These are phyloP conservation scores for Ectemnius continuus DNA, from an alignment of 2,888 invertebrate species.

Conservation along the genomic window DNA sequence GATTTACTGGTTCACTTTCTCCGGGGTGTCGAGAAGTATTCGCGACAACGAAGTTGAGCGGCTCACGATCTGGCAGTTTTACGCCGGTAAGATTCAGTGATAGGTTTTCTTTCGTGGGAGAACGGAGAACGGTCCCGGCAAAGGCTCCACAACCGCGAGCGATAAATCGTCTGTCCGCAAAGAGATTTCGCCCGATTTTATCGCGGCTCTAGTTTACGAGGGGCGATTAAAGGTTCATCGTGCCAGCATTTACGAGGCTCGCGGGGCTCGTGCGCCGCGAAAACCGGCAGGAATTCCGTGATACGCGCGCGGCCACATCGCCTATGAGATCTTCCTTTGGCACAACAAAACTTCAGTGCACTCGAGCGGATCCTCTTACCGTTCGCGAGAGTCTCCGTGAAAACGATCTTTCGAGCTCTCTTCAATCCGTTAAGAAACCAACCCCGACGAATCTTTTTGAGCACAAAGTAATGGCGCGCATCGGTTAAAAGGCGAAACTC, in stretches of 20 bases:
- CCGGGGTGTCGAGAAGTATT: too few relatives aligned
- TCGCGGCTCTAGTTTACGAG: constrained; percentile 3
- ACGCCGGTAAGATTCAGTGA: too few relatives aligned
- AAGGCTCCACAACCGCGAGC: background rate
- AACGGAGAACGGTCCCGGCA: too few relatives aligned
- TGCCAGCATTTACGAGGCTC: constrained; percentile 2
- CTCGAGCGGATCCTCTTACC: background rate
- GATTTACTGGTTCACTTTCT: too few relatives aligned
- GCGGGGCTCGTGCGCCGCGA: constrained; percentile 1
- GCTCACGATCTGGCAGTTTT: too few relatives aligned
- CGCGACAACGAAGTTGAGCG: too few relatives aligned
- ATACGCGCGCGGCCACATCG: background rate
- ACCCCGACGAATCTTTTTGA: too few relatives aligned
- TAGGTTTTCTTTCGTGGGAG: too few relatives aligned
- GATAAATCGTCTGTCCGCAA: background rate
- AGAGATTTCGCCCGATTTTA: constrained; percentile 7
- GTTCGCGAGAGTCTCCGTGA: too few relatives aligned
- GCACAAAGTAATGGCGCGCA: too few relatives aligned
- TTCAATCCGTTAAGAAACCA: too few relatives aligned
- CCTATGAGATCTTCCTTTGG: background rate
- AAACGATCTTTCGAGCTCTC: too few relatives aligned
- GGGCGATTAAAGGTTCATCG: constrained; percentile 6
- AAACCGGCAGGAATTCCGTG: background rate
- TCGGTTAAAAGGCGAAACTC: background rate
- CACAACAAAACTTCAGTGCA: background rate